These are phyloP conservation scores for Tetragonula carbonaria DNA, from an alignment of 2,888 invertebrate genomes.

Conservation along the genomic window DNA sequence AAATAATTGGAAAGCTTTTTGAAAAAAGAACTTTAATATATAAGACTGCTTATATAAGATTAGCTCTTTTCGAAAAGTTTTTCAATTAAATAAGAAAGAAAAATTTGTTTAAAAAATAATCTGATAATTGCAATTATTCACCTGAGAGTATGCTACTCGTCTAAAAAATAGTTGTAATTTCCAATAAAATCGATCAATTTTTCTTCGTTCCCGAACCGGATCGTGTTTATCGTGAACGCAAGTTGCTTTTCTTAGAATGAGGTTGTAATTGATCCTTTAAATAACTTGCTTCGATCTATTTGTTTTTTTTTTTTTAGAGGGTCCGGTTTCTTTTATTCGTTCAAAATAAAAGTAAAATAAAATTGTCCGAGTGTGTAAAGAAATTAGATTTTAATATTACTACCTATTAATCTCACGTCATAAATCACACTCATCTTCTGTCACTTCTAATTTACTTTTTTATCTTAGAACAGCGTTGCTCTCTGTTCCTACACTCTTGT, in stretches of 20 bases:
- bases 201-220: neutral
- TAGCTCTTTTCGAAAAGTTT: too few relatives aligned
- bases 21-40: neutral
- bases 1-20: neutral
- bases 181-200: neutral
- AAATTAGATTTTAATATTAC: neutral
- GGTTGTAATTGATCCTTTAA: neutral
- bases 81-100: too few relatives aligned
- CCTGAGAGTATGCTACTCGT: neutral
- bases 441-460: neutral
- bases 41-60: too few relatives aligned
- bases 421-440: neutral
- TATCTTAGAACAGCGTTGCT: neutral
- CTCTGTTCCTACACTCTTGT: too few relatives aligned
- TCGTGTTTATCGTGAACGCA: neutral
- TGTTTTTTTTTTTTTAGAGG: neutral
- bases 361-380: neutral
- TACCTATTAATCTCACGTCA: neutral
- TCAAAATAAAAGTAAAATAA: neutral
- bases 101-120: neutral
- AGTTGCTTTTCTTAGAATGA: neutral
- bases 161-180: neutral
- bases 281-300: neutral
- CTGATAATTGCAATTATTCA: neutral
- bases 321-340: neutral